Evolutionary conservation across 2,888 invertebrate species (phyloP).

Genomic region (Torymus aiolomorphi): DNA sequence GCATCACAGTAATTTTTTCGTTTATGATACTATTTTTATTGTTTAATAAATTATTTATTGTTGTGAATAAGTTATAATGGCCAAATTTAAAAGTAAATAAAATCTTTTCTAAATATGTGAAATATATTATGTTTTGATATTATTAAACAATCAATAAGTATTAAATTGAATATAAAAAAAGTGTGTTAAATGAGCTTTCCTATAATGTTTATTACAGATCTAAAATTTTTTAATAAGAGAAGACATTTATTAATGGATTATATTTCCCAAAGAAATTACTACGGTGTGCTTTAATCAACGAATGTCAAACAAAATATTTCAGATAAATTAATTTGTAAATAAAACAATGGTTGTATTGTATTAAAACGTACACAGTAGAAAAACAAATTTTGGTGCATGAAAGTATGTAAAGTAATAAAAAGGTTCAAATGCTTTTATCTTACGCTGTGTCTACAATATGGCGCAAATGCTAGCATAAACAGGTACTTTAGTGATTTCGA

Average conservation of each 20-base stretch:
- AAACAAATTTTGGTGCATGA: slow-evolving; percentile 5
- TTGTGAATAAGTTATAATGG: neutral
- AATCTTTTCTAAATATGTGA: neutral
- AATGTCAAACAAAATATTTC: slow-evolving; percentile 14
- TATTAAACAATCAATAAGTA: too few species aligned
- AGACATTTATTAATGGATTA: slow-evolving; percentile 14
- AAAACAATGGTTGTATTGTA: slow-evolving; percentile 9
- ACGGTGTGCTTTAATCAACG: slow-evolving; percentile 21
- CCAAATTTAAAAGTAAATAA: neutral
- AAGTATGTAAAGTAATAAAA: slow-evolving; percentile 21
- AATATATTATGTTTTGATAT: too few species aligned
- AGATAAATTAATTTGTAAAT: slow-evolving; percentile 29
- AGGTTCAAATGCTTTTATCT: slow-evolving; percentile 31
- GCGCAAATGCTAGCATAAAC: too few species aligned
- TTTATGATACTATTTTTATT: too few species aligned
- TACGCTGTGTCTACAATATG: neutral
- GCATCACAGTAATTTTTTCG: neutral
- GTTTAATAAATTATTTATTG: neutral
- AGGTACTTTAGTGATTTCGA: too few species aligned
- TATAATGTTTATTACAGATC: neutral
- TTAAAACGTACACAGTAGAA: neutral
- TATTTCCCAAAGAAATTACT: slow-evolving; percentile 36
- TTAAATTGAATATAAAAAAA: too few species aligned
- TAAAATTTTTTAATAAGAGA: slow-evolving; percentile 4
- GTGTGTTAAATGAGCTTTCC: too few species aligned